Evolutionary conservation across 2,888 invertebrate species (phyloP), one percentile per base, ranked within the genome.

Genomic region (Mythimna lalbum): DNA sequence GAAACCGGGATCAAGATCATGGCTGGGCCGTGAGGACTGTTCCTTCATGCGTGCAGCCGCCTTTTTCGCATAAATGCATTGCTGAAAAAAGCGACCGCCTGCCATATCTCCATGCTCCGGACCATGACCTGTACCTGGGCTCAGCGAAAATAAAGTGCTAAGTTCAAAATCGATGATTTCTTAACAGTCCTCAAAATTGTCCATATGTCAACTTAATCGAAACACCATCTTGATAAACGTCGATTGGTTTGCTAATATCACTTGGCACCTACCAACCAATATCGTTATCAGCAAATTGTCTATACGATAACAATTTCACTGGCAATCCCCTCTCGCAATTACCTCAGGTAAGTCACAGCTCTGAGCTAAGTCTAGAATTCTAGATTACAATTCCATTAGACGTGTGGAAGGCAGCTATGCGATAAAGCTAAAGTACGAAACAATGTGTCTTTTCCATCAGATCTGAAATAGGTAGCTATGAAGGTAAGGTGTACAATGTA

Each of bases 181-280:
- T 12, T 31, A 1, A 14, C 17, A 33, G 7, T 17, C 2, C 10
- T 10, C 4, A 31, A 23, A 36, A 63, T 36, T 56, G 17, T 17
- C 17, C 21, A 14, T 14, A 3, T n/a, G 7, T 39, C n/a, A n/a
- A 6, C 50, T 27, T 75, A 23, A 74, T 33, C 0, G 9, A 27
- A 53, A 43, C 21, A 21, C 10, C 14, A 10, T 19, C 33, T 75
- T 75, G 65, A 65, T 36, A 53, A 21, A 65, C 21, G 43, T n/a
- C 19, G 6, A 64, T 52, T 33, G 43, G 5, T 23, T 52, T 33
- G 65, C 33, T 75, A 70, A 43, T 70, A 52, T 33, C 66, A 70
- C 52, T 70, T 70, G 43, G 43, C 65, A 70, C 52, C 5, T 43
- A 31, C 39, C 50, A 74, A 63, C 64, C 39, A 63, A 69, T 43